A percentile compares a stretch with the other conserved stretches of the same genome.
phyloP scores from a whole-genome alignment of 1,140 invertebrate species.

The Pogonognathellus flavescens region DNA sequence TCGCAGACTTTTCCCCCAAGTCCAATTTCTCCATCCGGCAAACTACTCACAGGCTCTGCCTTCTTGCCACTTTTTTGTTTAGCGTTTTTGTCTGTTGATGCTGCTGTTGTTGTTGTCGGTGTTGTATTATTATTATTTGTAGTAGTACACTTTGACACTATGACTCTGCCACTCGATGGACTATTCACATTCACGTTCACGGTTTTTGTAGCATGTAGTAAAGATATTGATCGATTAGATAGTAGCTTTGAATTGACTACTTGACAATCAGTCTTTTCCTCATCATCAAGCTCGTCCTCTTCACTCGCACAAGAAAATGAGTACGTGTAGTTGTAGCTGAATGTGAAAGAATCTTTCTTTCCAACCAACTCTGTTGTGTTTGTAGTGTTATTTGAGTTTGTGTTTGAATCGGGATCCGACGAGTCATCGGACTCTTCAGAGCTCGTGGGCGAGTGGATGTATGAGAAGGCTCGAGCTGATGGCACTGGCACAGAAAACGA shows the following conservation, averaged over 20 bases:
- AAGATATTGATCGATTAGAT: constrained; percentile 36
- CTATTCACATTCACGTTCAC: background rate
- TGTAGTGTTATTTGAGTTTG: background rate
- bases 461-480: constrained; percentile 49
- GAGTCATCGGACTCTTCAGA: constrained; percentile 40
- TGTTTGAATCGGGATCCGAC: constrained; percentile 1
- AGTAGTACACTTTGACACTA: background rate
- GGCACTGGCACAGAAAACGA: constrained; percentile 49
- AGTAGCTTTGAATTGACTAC: constrained; percentile 37
- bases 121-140: background rate
- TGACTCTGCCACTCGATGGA: background rate
- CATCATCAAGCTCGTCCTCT: constrained; percentile 43
- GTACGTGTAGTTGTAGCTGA: constrained; percentile 49
- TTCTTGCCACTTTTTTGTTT: background rate
- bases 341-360: constrained; percentile 29
- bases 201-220: background rate
- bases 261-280: constrained; percentile 44
- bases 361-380: background rate
- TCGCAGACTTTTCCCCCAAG: constrained; percentile 42
- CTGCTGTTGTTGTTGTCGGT: background rate
- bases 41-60: constrained; percentile 28
- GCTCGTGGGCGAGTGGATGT: constrained; percentile 44
- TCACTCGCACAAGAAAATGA: constrained; percentile 44
- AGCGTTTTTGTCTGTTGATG: background rate
- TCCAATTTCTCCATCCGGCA: constrained; percentile 42